A percentile compares a stretch with the other conserved stretches of the same genome.
Conservation (phyloP, 2,888 invertebrate genomes). For the Aricia artaxerxes region DNA sequence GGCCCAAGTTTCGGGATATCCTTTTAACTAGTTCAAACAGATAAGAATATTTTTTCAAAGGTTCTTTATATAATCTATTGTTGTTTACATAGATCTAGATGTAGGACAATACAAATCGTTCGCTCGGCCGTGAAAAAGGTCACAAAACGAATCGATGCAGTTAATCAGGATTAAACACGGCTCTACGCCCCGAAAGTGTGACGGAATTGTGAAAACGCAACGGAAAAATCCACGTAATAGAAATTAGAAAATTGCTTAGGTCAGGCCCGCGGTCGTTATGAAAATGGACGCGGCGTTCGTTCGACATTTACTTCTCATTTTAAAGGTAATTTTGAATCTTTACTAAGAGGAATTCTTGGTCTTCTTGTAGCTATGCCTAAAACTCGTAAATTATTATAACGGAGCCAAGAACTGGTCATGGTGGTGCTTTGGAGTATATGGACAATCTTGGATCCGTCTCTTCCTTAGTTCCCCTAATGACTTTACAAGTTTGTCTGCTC, state of each 20-base stretch:
- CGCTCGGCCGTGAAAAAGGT: conserved; percentile 21
- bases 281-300: conserved; percentile 22
- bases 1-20: neutral
- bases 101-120: conserved; percentile 11
- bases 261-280: conserved; percentile 6
- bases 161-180: conserved; percentile 26
- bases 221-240: conserved; percentile 39
- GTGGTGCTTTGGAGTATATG: too few species aligned
- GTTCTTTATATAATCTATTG: neutral
- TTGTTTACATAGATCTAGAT: neutral
- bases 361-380: too few species aligned
- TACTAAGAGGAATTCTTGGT: too few species aligned
- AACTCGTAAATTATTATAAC: too few species aligned
- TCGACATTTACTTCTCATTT: conserved; percentile 30
- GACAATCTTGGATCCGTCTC: too few species aligned
- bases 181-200: conserved; percentile 58
- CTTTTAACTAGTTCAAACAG: neutral
- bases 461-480: too few species aligned
- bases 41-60: neutral
- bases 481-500: too few species aligned
- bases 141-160: conserved; percentile 21
- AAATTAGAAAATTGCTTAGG: neutral
- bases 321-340: neutral
- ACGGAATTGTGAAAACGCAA: conserved; percentile 57
- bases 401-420: too few species aligned